phyloP scores from a whole-genome alignment of 2,888 invertebrate genomes.

The Lasioglossum calceatum region DNA sequence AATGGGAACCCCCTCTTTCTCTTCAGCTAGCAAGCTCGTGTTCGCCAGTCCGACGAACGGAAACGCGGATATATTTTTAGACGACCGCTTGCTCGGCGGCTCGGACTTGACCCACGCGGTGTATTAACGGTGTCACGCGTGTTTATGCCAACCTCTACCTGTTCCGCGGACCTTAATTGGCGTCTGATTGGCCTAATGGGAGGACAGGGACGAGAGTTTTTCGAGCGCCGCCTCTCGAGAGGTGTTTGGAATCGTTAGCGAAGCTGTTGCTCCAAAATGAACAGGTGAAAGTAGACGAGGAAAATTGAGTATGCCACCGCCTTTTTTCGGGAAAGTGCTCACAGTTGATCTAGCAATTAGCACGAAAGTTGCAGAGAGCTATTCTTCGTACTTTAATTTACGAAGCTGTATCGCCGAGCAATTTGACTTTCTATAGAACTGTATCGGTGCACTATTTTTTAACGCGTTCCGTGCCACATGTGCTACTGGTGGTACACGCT shows the following conservation, averaged over 20 bases:
- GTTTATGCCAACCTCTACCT: background rate
- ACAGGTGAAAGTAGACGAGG: background rate
- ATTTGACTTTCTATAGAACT: too few relatives aligned
- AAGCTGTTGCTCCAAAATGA: too few relatives aligned
- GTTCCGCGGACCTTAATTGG: background rate
- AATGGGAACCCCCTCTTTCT: background rate
- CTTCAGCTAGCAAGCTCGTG: background rate
- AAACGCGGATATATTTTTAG: constrained; percentile 66
- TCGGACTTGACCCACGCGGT: constrained; percentile 65
- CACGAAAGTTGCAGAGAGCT: background rate
- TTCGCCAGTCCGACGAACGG: constrained; percentile 55
- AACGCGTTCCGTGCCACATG: too few relatives aligned
- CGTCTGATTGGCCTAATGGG: background rate
- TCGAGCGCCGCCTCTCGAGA: background rate
- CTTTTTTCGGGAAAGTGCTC: background rate
- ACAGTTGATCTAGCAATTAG: background rate
- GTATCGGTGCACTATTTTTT: too few relatives aligned
- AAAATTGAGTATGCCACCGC: background rate
- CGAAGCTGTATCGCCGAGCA: background rate
- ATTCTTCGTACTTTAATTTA: background rate
- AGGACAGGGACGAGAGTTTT: background rate
- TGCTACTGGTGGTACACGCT: too few relatives aligned
- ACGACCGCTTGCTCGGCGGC: constrained; percentile 52
- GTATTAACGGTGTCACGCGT: constrained; percentile 54
- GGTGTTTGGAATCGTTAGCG: background rate